Evolutionary conservation across 2,113 vertebrate species (phyloP).

Genomic region (Apodemus speciosus): DNA sequence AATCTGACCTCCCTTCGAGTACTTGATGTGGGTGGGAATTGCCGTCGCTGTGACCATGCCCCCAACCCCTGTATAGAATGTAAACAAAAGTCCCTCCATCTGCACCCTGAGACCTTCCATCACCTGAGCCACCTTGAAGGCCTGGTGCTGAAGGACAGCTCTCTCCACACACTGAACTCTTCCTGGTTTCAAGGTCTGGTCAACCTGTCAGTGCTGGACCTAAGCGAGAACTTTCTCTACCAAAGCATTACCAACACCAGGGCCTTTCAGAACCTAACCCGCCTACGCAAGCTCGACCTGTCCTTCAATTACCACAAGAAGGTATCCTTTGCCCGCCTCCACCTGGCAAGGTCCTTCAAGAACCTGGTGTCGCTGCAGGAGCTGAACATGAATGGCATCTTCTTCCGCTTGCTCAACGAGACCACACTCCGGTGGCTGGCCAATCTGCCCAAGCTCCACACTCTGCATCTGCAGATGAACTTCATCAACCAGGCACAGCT

Average conservation of each 20-base stretch:
- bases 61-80: slow-evolving; percentile 73
- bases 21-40: slow-evolving; percentile 73
- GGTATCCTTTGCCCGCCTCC: slow-evolving; percentile 67
- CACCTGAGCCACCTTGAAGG: slow-evolving; percentile 63
- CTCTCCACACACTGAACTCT: slow-evolving; percentile 48
- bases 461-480: slow-evolving; percentile 69
- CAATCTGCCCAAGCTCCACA: slow-evolving; percentile 8
- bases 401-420: slow-evolving; percentile 69
- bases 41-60: slow-evolving; percentile 79
- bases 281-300: slow-evolving; percentile 70
- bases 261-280: slow-evolving; percentile 53
- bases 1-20: slow-evolving; percentile 42
- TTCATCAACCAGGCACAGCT: slow-evolving; percentile 76
- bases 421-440: not conserved
- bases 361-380: slow-evolving; percentile 54
- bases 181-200: slow-evolving; percentile 51
- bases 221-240: slow-evolving; percentile 77
- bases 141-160: slow-evolving; percentile 76
- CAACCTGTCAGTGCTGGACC: slow-evolving; percentile 67
- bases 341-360: slow-evolving; percentile 53
- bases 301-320: slow-evolving; percentile 78
- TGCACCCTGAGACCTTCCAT: slow-evolving; percentile 64
- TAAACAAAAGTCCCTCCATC: not conserved
- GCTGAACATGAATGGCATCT: slow-evolving; percentile 75
- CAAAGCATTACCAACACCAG: slow-evolving; percentile 23